Conservation (phyloP, 2,888 invertebrate species). For the Hyposoter didymator region DNA sequence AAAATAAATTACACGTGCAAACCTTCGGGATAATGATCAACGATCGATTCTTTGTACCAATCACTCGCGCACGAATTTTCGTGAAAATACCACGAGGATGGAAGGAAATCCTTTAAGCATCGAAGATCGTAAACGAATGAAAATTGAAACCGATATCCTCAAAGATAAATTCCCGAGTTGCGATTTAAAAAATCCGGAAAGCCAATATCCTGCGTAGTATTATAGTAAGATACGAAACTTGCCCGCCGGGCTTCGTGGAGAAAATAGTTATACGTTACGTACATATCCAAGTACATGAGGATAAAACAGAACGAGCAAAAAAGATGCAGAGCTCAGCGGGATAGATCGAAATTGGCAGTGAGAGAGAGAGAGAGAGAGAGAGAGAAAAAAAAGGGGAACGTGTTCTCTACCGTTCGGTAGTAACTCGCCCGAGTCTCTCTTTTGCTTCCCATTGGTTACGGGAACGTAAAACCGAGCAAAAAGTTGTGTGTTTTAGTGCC, state of each 20-base stretch:
- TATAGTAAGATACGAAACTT: slow-evolving; percentile 29
- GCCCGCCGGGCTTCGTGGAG: slow-evolving; percentile 10
- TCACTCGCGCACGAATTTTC: not conserved
- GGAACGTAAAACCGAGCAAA: slow-evolving; percentile 64
- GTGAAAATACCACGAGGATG: not conserved
- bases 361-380: slow-evolving; percentile 25
- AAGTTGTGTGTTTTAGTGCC: slow-evolving; percentile 44
- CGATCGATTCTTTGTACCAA: not conserved
- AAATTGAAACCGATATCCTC: slow-evolving; percentile 13
- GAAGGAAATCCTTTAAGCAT: not conserved
- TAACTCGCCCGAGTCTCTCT: slow-evolving; percentile 11
- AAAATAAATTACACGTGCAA: not conserved
- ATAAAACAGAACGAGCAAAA: slow-evolving; percentile 38
- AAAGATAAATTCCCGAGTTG: slow-evolving; percentile 6
- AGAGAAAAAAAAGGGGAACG: slow-evolving; percentile 27
- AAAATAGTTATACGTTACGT: not conserved
- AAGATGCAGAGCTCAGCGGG: slow-evolving; percentile 38
- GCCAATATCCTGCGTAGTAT: slow-evolving; percentile 20
- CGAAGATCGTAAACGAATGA: not conserved
- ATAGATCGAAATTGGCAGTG: slow-evolving; percentile 56
- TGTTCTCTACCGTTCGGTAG: slow-evolving; percentile 33
- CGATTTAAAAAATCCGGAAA: slow-evolving; percentile 10
- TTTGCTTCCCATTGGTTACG: slow-evolving; percentile 68
- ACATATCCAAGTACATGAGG: slow-evolving; percentile 14
- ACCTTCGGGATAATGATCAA: not conserved